These are phyloP conservation scores for Bolinopsis microptera DNA, from an alignment of 37 sponge, comb jelly and placozoan species.

Conservation along the genomic window DNA sequence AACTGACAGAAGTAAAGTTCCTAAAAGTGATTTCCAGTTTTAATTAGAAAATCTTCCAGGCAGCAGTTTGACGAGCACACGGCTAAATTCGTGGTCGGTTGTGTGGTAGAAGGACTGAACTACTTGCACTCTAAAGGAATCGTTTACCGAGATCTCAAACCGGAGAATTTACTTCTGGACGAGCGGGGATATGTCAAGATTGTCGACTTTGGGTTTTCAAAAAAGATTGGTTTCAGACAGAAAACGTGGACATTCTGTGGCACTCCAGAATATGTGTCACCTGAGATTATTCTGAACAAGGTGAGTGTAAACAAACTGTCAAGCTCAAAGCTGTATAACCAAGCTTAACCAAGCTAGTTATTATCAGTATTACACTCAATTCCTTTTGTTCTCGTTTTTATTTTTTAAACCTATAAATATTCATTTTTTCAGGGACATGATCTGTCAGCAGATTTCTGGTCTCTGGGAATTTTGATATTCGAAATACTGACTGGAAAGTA, in stretches of 20 bases:
- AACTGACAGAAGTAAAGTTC: too few relatives aligned
- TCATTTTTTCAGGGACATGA: slow-evolving; percentile 85
- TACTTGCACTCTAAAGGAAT: slow-evolving; percentile 30
- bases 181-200: slow-evolving; percentile 15
- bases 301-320: slow-evolving; percentile 58
- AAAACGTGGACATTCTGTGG: slow-evolving; percentile 99
- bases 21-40: too few relatives aligned
- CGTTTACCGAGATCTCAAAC: slow-evolving; percentile 56
- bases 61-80: slow-evolving; percentile 15
- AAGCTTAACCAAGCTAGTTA: too few relatives aligned
- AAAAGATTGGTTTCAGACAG: slow-evolving; percentile 27
- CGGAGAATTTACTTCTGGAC: slow-evolving; percentile 42
- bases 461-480: slow-evolving; percentile 95
- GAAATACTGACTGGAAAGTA: slow-evolving; percentile 88
- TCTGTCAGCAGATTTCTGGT: slow-evolving; percentile 96
- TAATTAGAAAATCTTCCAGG: too few relatives aligned
- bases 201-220: slow-evolving; percentile 58
- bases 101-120: slow-evolving; percentile 36
- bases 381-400: too few relatives aligned
- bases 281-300: slow-evolving; percentile 97
- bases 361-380: too few relatives aligned
- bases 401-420: too few relatives aligned
- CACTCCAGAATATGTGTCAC: slow-evolving; percentile 99
- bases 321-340: too few relatives aligned
- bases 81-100: slow-evolving; percentile 40